Base-by-base conservation (phyloP, 2,113 vertebrate species). In the Syrmaticus mikado region DNA sequence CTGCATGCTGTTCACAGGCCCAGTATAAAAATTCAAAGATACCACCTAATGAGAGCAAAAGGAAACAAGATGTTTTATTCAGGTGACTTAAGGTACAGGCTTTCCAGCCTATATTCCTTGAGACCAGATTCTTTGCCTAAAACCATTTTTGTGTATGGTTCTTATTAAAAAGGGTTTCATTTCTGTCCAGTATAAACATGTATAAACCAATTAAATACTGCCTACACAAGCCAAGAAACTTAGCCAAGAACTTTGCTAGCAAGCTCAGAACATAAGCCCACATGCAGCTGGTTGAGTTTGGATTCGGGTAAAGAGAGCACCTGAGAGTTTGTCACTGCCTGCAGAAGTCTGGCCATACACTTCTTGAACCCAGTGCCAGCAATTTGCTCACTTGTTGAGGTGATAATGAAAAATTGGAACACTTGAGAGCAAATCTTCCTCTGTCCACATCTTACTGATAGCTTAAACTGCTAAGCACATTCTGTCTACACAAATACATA, bases 331-430 rank as follows among this genome's bases (percentile, higher is more conserved):
- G 12, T 41, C 6, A 5, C 22, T 89, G 21, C 32, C 40, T 70
- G 30, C 38, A 84, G 48, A 45, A 11, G 27, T 61, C 81, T 87
- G 46, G 55, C 20, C 32, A 7, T 53, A 10, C 3, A 20, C 10
- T 66, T 92, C 62, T 79, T 38, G 24, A 84, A 62, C 16, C 0
- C 0, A 91, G 53, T 34, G 36, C 11, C 70, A 72, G 36, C 27
- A 58, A 48, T 73, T 80, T 3, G 1, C 13, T 93, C 32, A 48
- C 8, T 78, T 84, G 66, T 76, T 3, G 1, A 74, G 55, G 2
- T 62, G 82, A 87, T 89, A 94, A 89, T 89, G 58, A 70, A 70
- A 91, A 94, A 66, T 28, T 28, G 32, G 53, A 89, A 79, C 9
- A 34, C 21, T 55, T 38, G 10, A 85, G 20, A 92, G 24, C 28